These are phyloP conservation scores for Acrocephalus scirpaceus DNA, from an alignment of 2,797 vertebrate genomes.

Conservation along the genomic window DNA sequence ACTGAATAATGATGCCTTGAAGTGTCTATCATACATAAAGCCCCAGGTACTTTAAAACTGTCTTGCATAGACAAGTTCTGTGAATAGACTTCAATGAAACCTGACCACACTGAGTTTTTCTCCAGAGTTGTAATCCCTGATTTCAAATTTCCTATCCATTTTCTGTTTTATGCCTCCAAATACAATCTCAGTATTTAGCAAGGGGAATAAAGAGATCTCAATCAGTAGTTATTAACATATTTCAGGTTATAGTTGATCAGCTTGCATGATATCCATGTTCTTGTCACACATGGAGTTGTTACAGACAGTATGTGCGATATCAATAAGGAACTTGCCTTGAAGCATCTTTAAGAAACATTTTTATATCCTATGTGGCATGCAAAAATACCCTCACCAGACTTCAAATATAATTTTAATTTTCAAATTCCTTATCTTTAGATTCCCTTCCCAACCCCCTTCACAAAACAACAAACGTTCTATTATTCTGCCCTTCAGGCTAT, in stretches of 20 bases:
- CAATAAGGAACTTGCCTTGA: not conserved
- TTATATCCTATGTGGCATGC: not conserved
- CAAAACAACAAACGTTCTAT: slow-evolving; percentile 6
- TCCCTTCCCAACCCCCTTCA: not conserved
- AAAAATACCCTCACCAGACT: not conserved
- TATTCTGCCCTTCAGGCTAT: slow-evolving; percentile 29
- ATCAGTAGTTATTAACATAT: not conserved
- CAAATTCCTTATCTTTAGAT: slow-evolving; percentile 36
- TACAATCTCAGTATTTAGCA: not conserved
- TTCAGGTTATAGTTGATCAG: not conserved
- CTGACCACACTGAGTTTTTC: not conserved
- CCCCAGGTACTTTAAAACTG: not conserved
- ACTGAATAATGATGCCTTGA: not conserved
- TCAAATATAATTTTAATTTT: not conserved
- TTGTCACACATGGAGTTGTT: not conserved
- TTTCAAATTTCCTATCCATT: not conserved
- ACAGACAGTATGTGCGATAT: fast-evolving
- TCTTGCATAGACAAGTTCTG: not conserved
- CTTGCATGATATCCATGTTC: not conserved
- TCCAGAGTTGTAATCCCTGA: not conserved
- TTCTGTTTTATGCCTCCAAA: not conserved
- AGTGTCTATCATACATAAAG: not conserved
- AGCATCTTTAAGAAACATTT: not conserved
- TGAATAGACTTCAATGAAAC: not conserved
- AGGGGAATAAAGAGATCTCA: not conserved